Percentiles rank a stretch among this genome's conserved stretches.
Conservation (phyloP, 2,888 invertebrate species). For the Pachydiplax longipennis region DNA sequence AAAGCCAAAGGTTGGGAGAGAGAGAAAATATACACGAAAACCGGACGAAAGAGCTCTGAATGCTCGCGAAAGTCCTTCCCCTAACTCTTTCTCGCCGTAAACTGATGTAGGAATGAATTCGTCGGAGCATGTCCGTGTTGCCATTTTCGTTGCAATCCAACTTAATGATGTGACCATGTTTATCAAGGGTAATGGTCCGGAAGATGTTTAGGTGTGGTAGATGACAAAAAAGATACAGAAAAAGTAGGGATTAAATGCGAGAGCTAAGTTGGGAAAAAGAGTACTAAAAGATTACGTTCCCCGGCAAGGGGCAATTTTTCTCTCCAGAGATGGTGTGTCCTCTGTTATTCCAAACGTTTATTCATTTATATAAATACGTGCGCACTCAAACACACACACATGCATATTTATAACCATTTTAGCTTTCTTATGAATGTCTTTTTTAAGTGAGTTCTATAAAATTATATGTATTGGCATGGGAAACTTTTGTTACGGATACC, state of each 20-base stretch:
- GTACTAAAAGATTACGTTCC: background rate
- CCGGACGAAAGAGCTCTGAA: background rate
- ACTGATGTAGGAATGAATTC: background rate
- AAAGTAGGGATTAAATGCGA: background rate
- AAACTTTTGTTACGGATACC: too few species aligned
- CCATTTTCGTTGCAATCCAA: background rate
- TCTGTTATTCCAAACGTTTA: background rate
- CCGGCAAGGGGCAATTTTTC: background rate
- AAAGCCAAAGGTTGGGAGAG: background rate
- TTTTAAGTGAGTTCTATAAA: too few species aligned
- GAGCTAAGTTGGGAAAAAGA: background rate
- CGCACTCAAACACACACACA: too few species aligned
- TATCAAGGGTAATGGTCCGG: conserved; percentile 1
- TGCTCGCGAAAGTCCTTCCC: background rate
- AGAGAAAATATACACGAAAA: background rate
- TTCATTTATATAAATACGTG: background rate
- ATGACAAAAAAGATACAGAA: background rate
- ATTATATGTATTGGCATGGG: too few species aligned
- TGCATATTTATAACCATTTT: too few species aligned
- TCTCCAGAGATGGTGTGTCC: background rate
- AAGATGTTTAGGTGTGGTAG: background rate
- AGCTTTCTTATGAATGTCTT: too few species aligned
- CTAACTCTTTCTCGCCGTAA: background rate
- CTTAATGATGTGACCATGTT: background rate
- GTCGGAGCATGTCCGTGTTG: background rate